A percentile compares a stretch with the other conserved stretches of the same genome.
Conservation (phyloP, 2,797 vertebrate species). For the Phalloptychus januarius region DNA sequence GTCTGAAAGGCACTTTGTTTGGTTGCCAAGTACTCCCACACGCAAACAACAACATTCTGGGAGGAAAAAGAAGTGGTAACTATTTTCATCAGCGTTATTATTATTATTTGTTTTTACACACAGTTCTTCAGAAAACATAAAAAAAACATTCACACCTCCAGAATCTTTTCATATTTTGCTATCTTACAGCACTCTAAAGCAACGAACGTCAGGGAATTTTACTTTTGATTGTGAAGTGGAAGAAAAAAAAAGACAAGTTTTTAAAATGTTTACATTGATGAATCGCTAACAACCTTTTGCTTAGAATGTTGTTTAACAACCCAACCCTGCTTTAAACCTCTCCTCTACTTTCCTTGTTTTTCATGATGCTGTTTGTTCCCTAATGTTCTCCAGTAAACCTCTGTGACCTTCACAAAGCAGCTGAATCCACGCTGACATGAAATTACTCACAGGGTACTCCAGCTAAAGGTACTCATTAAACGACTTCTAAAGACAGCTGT, state of each 20-base stretch:
- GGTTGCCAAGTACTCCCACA: conserved; percentile 9
- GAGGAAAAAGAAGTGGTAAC: background rate
- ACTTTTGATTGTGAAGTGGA: background rate
- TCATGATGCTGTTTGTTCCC: background rate
- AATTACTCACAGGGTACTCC: background rate
- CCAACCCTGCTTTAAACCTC: background rate
- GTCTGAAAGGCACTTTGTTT: conserved; percentile 6
- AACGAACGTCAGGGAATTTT: background rate
- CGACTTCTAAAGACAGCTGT: background rate
- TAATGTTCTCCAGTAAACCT: no score
- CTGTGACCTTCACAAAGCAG: no score
- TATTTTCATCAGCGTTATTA: conserved; percentile 5
- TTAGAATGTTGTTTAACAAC: background rate
- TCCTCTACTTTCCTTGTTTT: background rate
- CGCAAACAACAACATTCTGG: conserved; percentile 14
- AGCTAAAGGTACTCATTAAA: no score
- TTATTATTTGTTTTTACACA: background rate
- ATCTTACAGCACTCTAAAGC: background rate
- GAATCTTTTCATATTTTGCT: background rate
- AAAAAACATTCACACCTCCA: background rate
- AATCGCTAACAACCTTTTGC: background rate
- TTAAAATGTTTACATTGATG: background rate
- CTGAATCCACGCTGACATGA: background rate
- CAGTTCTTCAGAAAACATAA: background rate
- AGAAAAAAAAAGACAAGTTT: background rate